Evolutionary conservation across 1,140 invertebrate genomes (phyloP), one percentile per base, ranked within the genome.

Genomic region (Drosophila azteca): DNA sequence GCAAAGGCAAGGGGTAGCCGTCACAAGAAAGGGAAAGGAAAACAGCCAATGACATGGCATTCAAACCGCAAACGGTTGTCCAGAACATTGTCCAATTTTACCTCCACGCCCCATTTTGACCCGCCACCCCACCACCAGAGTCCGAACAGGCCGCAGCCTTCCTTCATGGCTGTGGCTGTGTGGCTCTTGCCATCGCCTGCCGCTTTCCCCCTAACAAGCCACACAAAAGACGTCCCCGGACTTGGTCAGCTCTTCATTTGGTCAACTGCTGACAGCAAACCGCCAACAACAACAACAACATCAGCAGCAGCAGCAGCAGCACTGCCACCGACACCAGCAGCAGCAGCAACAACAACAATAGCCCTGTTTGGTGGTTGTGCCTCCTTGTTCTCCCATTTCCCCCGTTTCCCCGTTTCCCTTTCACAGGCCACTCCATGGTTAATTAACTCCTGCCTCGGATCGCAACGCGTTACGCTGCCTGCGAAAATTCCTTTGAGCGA

Each of bases 201-300:
- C 51, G 31, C 50, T 70, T 55, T 57, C 39, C 63, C 59, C 45
- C 53, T 54, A 70, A 58, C 65, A 53, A 77, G 53, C 65, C 63
- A 46, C 77, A 71, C 65, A 82, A 82, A 81, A 68, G 67, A 53
- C 81, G 63, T 85, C 62, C 70, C 59, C 44, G 53, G 71, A 70
- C 63, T 58, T 77, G 82, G 81, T 75, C 82, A 81, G 78, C 78
- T 82, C 78, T 82, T 78, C 82, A 77, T 71, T 85, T 87, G 82
- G 82, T 71, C 83, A 87, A 64, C 78, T 78, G 75, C 63, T 76
- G 82, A 82, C 78, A 87, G 68, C 53, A 43, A 49, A 29, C 57
- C 60, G 44, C 39, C 52, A 54, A 43, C 55, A 70, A 43, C 26
- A 39, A 11, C 31, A 35, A 39, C 35, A 39, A 5, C 35, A 39